Percentiles rank a stretch among this genome's conserved stretches.
Conservation (phyloP, 2,797 vertebrate species). For the Mus caroli region DNA sequence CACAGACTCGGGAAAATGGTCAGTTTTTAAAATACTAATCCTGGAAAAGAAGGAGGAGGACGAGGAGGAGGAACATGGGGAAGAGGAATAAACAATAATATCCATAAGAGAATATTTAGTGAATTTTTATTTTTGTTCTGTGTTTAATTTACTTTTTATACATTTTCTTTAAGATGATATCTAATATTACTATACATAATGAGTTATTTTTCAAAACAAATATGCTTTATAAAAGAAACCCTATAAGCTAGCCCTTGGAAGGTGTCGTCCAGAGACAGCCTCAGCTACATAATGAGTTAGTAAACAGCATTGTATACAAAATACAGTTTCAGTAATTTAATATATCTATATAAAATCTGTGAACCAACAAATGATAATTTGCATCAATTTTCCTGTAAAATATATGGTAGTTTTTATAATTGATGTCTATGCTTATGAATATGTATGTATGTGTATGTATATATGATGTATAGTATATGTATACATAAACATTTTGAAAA, state of each 20-base stretch:
- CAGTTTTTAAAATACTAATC: too few species aligned
- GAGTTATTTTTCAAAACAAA: not conserved
- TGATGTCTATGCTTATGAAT: too few species aligned
- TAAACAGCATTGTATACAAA: not conserved
- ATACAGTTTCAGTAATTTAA: not conserved
- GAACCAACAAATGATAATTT: not conserved
- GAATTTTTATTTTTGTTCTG: not conserved
- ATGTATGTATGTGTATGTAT: too few species aligned
- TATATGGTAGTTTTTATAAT: not conserved
- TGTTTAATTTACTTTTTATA: not conserved
- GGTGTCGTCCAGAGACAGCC: not conserved
- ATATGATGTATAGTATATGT: too few species aligned
- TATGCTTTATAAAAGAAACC: not conserved
- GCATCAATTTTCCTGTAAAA: not conserved
- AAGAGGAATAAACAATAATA: not conserved
- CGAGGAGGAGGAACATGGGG: fast-evolving
- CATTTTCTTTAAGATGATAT: not conserved
- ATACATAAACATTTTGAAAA: too few species aligned
- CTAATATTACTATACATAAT: not conserved
- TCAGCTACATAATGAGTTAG: not conserved
- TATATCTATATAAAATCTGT: not conserved
- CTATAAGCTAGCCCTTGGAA: not conserved
- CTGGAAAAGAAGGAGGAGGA: not conserved
- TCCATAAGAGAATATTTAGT: not conserved
- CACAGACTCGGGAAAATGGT: conserved; percentile 11